These are phyloP conservation scores for Morbakka virulenta DNA, from an alignment of 30 jellyfish, hydroid and myxozoan genomes.

Conservation along the genomic window DNA sequence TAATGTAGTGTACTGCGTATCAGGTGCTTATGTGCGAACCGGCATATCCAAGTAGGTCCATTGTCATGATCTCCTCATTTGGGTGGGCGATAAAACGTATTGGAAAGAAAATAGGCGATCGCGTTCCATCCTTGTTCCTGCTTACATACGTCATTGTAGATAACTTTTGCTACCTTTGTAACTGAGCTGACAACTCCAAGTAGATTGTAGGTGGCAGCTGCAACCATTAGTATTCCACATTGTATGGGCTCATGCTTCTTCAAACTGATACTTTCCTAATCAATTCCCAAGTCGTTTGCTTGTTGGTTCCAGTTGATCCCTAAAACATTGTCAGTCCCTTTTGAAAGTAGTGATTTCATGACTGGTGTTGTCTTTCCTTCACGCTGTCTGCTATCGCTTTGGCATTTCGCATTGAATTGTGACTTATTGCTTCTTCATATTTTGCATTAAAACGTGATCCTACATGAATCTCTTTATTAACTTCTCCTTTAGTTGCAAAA, in stretches of 20 bases:
- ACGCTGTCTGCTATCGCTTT: not conserved
- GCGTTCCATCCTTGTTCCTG: slow-evolving; percentile 31
- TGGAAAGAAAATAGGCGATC: no score
- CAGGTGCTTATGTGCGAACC: not conserved
- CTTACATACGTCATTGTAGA: slow-evolving; percentile 16
- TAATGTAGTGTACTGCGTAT: not conserved
- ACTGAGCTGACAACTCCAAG: slow-evolving; percentile 15
- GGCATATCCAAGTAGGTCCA: slow-evolving; percentile 10
- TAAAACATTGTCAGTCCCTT: not conserved
- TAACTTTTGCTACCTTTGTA: not conserved
- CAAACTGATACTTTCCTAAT: not conserved
- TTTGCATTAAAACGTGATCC: slow-evolving; percentile 1
- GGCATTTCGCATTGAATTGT: not conserved
- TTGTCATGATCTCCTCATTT: not conserved
- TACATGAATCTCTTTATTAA: not conserved
- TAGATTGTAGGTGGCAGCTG: slow-evolving; percentile 1
- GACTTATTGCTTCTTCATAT: slow-evolving; percentile 10
- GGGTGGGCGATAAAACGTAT: not conserved
- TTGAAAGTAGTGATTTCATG: no score
- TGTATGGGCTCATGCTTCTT: not conserved
- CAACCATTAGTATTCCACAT: not conserved
- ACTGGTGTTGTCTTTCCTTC: no score
- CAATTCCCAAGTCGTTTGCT: not conserved
- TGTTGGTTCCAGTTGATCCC: slow-evolving; percentile 18
- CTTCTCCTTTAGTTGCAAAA: not conserved